phyloP scores from a whole-genome alignment of 2,113 vertebrate genomes.

The Protobothrops flavoviridis region DNA sequence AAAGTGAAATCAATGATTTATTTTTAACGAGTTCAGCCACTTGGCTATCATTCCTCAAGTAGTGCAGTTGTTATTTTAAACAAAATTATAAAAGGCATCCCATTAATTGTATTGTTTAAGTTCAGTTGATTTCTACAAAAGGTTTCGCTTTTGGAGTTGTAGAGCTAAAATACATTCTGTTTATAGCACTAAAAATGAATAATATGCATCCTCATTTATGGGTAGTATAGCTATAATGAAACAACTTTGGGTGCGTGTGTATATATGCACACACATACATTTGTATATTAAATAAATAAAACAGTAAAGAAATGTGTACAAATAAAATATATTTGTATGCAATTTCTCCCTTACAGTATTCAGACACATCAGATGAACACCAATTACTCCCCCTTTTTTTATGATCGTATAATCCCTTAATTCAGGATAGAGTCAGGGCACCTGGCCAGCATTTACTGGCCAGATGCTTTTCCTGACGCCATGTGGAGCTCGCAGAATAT shows the following conservation, averaged over 20 bases:
- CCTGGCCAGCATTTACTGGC: no score
- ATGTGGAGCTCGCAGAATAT: no score
- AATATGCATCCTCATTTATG: background rate
- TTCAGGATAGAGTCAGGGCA: no score
- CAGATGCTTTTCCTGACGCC: no score
- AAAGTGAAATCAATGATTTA: slow-evolving; percentile 37
- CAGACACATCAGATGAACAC: background rate
- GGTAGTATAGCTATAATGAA: background rate
- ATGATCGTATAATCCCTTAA: no score
- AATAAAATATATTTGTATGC: background rate
- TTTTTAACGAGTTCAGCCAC: slow-evolving; percentile 35
- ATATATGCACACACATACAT: no score
- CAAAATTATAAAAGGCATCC: slow-evolving; percentile 30
- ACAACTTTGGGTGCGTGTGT: background rate
- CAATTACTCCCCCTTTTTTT: no score
- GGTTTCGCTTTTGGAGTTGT: background rate
- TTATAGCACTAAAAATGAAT: background rate
- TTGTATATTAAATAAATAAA: no score
- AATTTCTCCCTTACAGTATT: background rate
- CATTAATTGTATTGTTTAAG: slow-evolving; percentile 29
- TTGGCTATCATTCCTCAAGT: slow-evolving; percentile 24
- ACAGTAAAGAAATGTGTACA: no score
- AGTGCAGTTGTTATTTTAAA: slow-evolving; percentile 27
- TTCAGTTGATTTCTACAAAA: slow-evolving; percentile 2
- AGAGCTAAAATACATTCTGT: background rate